These are phyloP conservation scores for Procavia capensis DNA, from an alignment of 2,113 vertebrate species.

Conservation along the genomic window DNA sequence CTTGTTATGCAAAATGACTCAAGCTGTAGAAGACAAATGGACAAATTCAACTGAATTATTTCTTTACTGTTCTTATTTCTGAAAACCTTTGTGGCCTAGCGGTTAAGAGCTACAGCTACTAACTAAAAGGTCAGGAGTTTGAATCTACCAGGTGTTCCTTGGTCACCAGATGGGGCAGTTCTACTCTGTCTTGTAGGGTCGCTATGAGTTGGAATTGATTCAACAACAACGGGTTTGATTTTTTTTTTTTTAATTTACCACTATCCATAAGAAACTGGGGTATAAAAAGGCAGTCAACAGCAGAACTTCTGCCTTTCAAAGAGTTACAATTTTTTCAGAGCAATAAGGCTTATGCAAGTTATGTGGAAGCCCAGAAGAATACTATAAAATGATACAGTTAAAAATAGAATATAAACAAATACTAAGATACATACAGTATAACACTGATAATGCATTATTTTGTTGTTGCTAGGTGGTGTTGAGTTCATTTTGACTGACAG, in stretches of 20 bases:
- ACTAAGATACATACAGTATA: background rate
- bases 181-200: no score
- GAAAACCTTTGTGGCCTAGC: no score
- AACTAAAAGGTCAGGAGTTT: no score
- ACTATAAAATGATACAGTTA: background rate
- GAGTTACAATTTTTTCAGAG: background rate
- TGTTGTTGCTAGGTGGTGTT: background rate
- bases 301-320: background rate
- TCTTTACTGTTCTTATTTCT: no score
- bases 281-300: constrained; percentile 10
- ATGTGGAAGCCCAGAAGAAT: background rate
- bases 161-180: no score
- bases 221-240: no score
- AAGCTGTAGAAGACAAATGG: background rate
- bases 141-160: no score
- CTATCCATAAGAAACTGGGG: background rate
- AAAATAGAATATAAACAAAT: background rate
- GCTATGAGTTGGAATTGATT: no score
- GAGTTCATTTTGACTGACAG: background rate
- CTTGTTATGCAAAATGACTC: background rate
- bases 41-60: constrained; percentile 42
- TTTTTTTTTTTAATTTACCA: background rate
- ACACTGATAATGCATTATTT: background rate
- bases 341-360: background rate
- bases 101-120: no score